Conservation (phyloP, 2,888 invertebrate genomes). For the Fragum fragum region DNA sequence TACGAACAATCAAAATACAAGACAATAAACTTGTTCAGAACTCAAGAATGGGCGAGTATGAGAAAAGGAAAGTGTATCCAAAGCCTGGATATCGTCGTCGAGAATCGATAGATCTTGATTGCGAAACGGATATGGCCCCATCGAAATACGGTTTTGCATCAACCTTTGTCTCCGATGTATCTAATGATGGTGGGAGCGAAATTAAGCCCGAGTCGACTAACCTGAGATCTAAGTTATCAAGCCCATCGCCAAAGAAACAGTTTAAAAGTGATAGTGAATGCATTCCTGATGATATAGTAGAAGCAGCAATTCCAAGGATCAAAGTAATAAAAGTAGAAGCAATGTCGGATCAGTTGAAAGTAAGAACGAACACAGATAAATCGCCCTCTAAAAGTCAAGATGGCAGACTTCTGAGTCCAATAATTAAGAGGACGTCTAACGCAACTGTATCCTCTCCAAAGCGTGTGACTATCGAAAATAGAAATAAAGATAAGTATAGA, state of each 20-base stretch:
- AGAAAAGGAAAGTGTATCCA: background rate
- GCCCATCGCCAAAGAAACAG: background rate
- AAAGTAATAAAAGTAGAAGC: background rate
- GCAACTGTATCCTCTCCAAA: background rate
- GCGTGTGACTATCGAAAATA: background rate
- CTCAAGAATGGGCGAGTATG: background rate
- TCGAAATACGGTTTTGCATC: background rate
- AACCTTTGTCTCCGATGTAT: background rate
- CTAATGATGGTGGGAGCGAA: background rate
- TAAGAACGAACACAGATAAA: background rate
- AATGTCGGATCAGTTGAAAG: background rate
- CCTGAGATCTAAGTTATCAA: background rate
- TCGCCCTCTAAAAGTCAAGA: background rate
- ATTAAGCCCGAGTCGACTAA: background rate
- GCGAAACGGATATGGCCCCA: background rate
- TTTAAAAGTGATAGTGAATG: background rate
- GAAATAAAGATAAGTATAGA: background rate
- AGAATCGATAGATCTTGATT: conserved; percentile 10
- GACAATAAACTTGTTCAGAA: conserved; percentile 1
- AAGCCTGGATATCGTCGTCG: background rate
- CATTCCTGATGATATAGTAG: background rate
- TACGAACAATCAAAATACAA: background rate
- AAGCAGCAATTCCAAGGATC: background rate
- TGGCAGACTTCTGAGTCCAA: background rate
- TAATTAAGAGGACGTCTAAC: background rate